Base-by-base conservation (phyloP, 2,888 invertebrate genomes). In the Chaitophorus viminalis region DNA sequence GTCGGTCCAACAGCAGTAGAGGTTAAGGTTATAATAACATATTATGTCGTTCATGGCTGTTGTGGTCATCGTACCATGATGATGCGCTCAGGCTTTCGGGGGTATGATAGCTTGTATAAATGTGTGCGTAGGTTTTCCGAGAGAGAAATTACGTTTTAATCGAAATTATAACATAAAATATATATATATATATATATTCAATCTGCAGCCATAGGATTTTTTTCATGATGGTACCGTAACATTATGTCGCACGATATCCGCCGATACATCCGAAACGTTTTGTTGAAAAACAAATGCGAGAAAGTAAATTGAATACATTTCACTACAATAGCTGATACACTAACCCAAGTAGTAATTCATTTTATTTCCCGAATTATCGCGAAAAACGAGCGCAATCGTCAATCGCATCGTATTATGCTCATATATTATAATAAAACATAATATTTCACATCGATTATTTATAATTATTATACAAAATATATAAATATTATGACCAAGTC, bases 221-320 rank as follows among this genome's bases (percentile, higher is more conserved):
- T 84, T 77, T 84, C 39, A 46, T 77, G 76, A 31, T 39, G 65
- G 65, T 46, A 39, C 84, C 76, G 65, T 84, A 75, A 83, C 83
- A 65, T 75, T 65, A 65, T 39, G 21, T 39, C n/a, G 31, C 33
- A 25, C 25, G 25, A 68, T 68, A 68, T 84, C 84, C 84, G 84
- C 84, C 84, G 84, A 76, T 9, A 11, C 84, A 68, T 33, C 31
- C 52, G 46, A 68, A 46, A 84, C 31, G 36, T 83, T 18, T 65
- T 46, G 4, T 83, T 84, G 3, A 36, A 74, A 74, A 83, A 75
- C 74, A 75, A 60, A 83, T 39, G 60, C 11, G 60, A 46, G 29
- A 68, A 29, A 68, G 31, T 29, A 31, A 68, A 68, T 29, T 29
- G 6, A 29, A 68, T 9, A n/a, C 68, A 25, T 68, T n/a, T 68